Percentiles rank a stretch among this genome's conserved stretches.
phyloP scores from a whole-genome alignment of 2,888 invertebrate species.

The Lithophane socia region DNA sequence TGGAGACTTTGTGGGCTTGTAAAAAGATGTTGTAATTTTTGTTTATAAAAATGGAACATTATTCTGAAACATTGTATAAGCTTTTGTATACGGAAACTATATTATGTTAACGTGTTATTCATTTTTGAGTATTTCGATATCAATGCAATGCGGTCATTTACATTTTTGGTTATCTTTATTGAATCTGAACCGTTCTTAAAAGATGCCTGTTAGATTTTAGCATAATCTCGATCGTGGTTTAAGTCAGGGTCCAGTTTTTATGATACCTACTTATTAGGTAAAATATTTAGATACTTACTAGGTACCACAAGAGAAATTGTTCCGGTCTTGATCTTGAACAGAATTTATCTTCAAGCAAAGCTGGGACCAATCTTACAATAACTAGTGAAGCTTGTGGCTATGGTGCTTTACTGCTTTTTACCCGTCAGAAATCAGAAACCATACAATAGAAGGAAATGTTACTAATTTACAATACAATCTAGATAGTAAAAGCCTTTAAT shows the following conservation, averaged over 20 bases:
- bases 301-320: background rate
- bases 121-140: slow-evolving; percentile 22
- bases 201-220: background rate
- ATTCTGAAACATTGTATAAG: slow-evolving; percentile 8
- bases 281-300: background rate
- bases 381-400: background rate
- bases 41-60: slow-evolving; percentile 21
- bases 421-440: background rate
- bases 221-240: background rate
- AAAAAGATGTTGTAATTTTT: slow-evolving; percentile 40
- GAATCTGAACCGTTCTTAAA: background rate
- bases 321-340: background rate
- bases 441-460: background rate
- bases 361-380: background rate
- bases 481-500: background rate
- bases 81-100: slow-evolving; percentile 21
- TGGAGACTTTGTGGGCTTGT: slow-evolving; percentile 24
- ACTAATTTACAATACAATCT: background rate
- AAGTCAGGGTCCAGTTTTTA: background rate
- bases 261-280: background rate
- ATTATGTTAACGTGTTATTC: background rate
- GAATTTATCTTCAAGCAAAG: slow-evolving; percentile 1
- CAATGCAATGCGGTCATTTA: background rate
- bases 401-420: background rate
- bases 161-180: background rate